phyloP scores from a whole-genome alignment of 2,888 invertebrate genomes.

The Callosobruchus maculatus region DNA sequence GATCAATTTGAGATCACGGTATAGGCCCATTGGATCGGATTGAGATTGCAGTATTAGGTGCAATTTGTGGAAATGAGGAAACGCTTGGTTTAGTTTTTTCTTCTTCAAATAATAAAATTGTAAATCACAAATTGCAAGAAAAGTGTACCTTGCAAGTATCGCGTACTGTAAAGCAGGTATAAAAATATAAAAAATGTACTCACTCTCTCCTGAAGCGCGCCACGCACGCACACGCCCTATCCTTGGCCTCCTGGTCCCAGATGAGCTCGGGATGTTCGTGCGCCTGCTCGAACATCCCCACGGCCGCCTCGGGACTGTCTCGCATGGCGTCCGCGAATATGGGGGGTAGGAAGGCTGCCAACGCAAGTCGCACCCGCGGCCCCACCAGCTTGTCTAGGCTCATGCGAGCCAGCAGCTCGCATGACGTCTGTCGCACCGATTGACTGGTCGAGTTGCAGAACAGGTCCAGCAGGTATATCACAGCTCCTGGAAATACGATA shows the following conservation, averaged over 20 bases:
- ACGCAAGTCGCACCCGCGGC: conserved; percentile 77
- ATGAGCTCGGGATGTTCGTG: conserved; percentile 99
- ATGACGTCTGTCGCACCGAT: conserved; percentile 80
- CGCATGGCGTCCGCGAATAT: conserved; percentile 96
- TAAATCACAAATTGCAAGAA: too few species aligned
- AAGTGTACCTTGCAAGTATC: too few species aligned
- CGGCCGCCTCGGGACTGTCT: conserved; percentile 74
- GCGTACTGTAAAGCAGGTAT: too few species aligned
- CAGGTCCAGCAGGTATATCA: conserved; percentile 89
- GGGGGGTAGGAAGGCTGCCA: conserved; percentile 86
- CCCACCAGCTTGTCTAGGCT: conserved; percentile 93
- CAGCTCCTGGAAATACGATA: conserved; percentile 55
- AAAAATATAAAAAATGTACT: too few species aligned
- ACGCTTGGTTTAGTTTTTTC: too few species aligned
- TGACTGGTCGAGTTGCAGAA: conserved; percentile 86
- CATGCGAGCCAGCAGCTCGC: conserved; percentile 90
- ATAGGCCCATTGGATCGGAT: too few species aligned
- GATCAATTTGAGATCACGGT: too few species aligned
- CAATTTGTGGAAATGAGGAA: too few species aligned
- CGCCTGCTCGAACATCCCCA: conserved; percentile 88
- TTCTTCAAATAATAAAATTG: too few species aligned
- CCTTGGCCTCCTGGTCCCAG: conserved; percentile 88
- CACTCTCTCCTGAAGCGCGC: conserved; percentile 71
- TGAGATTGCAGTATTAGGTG: too few species aligned
- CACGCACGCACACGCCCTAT: conserved; percentile 67